phyloP scores from a whole-genome alignment of 2,113 vertebrate genomes.

The Mungos mungo region DNA sequence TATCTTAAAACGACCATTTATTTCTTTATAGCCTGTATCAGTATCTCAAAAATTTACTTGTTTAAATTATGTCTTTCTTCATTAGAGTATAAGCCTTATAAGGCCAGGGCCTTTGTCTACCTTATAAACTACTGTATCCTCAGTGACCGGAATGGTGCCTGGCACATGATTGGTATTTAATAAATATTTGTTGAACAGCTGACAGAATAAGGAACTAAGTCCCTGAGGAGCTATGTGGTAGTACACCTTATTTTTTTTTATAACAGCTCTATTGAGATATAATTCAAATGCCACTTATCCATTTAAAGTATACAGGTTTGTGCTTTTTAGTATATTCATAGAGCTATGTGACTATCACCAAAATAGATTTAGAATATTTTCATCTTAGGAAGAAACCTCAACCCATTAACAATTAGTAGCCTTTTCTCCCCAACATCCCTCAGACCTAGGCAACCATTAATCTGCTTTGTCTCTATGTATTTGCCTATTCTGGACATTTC shows the following conservation, averaged over 20 bases:
- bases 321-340: not conserved
- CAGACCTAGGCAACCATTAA: not conserved
- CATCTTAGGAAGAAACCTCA: not conserved
- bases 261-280: not conserved
- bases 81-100: not conserved
- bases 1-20: not conserved
- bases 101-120: not conserved
- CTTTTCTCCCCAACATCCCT: not conserved
- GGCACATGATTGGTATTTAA: not conserved
- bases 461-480: not conserved
- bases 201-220: not conserved
- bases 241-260: not conserved
- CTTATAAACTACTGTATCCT: not conserved
- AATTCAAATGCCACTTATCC: not conserved
- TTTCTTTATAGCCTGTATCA: not conserved
- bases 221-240: not conserved
- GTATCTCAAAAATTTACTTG: not conserved
- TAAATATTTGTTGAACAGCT: not conserved
- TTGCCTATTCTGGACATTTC: not conserved
- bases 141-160: not conserved
- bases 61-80: not conserved
- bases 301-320: not conserved
- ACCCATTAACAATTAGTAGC: not conserved
- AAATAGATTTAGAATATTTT: not conserved
- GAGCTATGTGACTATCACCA: not conserved